Conservation (phyloP, 2,888 invertebrate species). For the Synanthedon andrenaeformis region DNA sequence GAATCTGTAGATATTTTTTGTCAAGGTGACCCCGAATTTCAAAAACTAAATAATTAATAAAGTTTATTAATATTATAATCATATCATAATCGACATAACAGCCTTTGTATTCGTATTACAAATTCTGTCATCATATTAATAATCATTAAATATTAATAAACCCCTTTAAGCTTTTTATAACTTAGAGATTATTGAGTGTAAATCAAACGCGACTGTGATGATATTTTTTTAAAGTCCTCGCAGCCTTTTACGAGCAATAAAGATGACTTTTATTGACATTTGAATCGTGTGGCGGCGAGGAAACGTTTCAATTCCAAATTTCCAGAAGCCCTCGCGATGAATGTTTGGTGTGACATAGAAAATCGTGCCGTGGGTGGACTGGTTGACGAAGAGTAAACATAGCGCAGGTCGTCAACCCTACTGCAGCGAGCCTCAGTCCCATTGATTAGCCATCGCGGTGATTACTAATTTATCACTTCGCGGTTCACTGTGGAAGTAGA, state of each 20-base stretch:
- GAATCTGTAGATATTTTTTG: no score
- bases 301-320: neutral
- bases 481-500: slow-evolving; percentile 18
- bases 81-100: no score
- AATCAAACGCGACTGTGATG: no score
- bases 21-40: no score
- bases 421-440: slow-evolving; percentile 16
- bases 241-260: neutral
- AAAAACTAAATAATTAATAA: no score
- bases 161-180: no score
- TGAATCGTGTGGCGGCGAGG: neutral
- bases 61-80: no score
- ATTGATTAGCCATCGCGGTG: slow-evolving; percentile 40
- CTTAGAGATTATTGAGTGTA: no score
- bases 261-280: neutral
- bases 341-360: slow-evolving; percentile 35
- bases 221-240: neutral
- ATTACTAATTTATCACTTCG: slow-evolving; percentile 42
- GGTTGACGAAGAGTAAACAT: slow-evolving; percentile 53
- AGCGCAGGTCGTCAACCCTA: slow-evolving; percentile 50
- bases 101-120: no score
- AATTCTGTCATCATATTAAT: no score
- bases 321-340: neutral
- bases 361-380: slow-evolving; percentile 51
- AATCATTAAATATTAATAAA: no score